Base-by-base conservation (phyloP, 23 tunicate species). In the Styela plicata region DNA sequence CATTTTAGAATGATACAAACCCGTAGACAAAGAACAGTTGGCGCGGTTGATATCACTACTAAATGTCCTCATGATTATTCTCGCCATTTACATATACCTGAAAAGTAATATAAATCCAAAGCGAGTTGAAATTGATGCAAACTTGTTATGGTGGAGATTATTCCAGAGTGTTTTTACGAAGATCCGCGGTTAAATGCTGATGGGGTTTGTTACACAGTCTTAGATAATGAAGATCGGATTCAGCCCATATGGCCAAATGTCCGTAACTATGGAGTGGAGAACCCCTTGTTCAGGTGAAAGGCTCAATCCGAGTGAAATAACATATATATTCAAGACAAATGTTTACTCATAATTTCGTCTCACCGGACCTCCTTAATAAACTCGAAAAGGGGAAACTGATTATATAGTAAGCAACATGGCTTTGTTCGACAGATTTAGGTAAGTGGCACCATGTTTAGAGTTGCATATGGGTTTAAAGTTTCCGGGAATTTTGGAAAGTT, bases 121-220 rank as follows among this genome's bases (percentile, higher is more conserved):
- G 71, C 19, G 17, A 18, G 22, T 22, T 16, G 17, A 16, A 67
- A 67, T 24, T 18, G 0, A 67, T 22, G 18, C 0, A 67, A 67
- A 67, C 71, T n/a, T n/a, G 71, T 67, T 67, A 67, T 29, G 71
- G 71, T 16, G 71, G 71, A 19, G 71, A 67, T 67, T 67, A 67
- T 22, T 67, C 22, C 22, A 22, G 71, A 18, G 71, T 29, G 71
- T 18, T 67, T 16, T 24, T 67, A 16, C 31, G 22, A 16, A 67
- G 71, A 22, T 16, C 71, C 13, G 13, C 30, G 24, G 22, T 67
- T 29, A n/a, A 22, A 67, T 18, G 71, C 23, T 67, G 71, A 67
- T 67, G 71, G 31, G 16, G 2, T 67, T 29, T 18, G 71, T 29
- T 67, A 24, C 31, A 67, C 71, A 67, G 24, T 67, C 31, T 18